phyloP scores from a whole-genome alignment of 1,140 invertebrate genomes.

The Chrysopa pallens region DNA sequence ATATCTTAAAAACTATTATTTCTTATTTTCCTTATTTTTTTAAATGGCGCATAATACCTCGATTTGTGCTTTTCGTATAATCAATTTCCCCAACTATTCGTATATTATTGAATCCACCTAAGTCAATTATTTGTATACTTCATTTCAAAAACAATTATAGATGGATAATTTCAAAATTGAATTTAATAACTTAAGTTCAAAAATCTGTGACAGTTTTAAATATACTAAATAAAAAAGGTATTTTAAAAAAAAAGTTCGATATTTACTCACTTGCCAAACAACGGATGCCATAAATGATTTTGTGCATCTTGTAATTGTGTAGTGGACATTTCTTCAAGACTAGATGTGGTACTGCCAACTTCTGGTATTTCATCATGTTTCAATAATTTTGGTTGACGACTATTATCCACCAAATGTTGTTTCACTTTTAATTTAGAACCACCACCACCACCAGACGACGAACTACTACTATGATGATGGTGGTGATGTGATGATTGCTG shows the following conservation, averaged over 20 bases:
- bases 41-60: no score
- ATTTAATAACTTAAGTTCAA: no score
- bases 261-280: conserved; percentile 43
- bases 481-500: background rate
- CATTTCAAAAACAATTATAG: no score
- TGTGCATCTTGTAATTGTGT: conserved; percentile 23
- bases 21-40: no score
- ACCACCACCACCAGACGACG: conserved; percentile 5
- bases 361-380: conserved; percentile 29
- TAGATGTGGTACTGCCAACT: conserved; percentile 34
- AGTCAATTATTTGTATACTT: no score
- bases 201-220: no score
- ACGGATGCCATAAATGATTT: conserved; percentile 45
- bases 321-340: conserved; percentile 17
- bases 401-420: conserved; percentile 23
- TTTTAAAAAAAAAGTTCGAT: conserved; percentile 2
- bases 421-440: conserved; percentile 22
- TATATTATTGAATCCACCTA: no score
- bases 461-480: conserved; percentile 3
- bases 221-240: background rate
- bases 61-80: no score
- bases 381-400: conserved; percentile 10
- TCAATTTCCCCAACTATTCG: no score
- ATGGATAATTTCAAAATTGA: no score
- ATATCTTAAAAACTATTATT: no score